A percentile compares a stretch with the other conserved stretches of the same genome.
Evolutionary conservation across 2,888 invertebrate species (phyloP).

Genomic region (Sminthurinus aureus): DNA sequence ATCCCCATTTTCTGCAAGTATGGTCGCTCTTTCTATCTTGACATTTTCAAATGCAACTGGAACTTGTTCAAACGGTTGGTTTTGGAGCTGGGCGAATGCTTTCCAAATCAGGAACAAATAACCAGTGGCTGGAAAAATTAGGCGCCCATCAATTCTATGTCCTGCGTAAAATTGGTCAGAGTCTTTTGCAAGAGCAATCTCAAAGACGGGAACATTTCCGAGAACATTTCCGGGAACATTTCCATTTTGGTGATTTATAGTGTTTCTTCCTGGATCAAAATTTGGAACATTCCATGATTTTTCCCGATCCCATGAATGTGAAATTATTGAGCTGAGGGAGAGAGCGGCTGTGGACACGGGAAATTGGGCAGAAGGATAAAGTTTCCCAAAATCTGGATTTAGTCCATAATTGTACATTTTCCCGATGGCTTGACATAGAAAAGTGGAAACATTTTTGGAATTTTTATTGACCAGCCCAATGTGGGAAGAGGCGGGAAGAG

Average conservation of each 20-base stretch:
- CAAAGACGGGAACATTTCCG: neutral
- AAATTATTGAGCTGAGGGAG: slow-evolving; percentile 81
- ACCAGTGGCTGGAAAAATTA: slow-evolving; percentile 94
- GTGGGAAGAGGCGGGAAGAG: too few relatives aligned
- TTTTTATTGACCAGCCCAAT: too few relatives aligned
- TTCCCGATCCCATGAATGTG: slow-evolving; percentile 86
- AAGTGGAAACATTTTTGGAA: too few relatives aligned
- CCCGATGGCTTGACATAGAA: too few relatives aligned
- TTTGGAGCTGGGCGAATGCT: slow-evolving; percentile 75
- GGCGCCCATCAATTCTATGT: slow-evolving; percentile 86
- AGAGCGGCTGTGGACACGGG: slow-evolving; percentile 89
- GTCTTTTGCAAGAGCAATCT: slow-evolving; percentile 66
- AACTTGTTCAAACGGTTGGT: slow-evolving; percentile 73
- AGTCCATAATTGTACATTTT: too few relatives aligned
- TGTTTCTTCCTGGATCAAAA: too few relatives aligned
- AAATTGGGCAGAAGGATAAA: slow-evolving; percentile 78
- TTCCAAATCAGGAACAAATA: slow-evolving; percentile 86
- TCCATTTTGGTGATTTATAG: too few relatives aligned
- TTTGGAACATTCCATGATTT: slow-evolving; percentile 29
- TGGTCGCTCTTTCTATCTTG: slow-evolving; percentile 82
- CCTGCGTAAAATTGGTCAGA: slow-evolving; percentile 77
- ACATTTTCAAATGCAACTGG: slow-evolving; percentile 86
- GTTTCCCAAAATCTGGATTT: slow-evolving; percentile 75
- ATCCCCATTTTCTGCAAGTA: slow-evolving; percentile 71
- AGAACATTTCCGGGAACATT: neutral